Percentiles rank a stretch among this genome's conserved stretches.
These are phyloP conservation scores for Ditula angustiorana DNA, from an alignment of 2,888 invertebrate genomes.

Conservation along the genomic window DNA sequence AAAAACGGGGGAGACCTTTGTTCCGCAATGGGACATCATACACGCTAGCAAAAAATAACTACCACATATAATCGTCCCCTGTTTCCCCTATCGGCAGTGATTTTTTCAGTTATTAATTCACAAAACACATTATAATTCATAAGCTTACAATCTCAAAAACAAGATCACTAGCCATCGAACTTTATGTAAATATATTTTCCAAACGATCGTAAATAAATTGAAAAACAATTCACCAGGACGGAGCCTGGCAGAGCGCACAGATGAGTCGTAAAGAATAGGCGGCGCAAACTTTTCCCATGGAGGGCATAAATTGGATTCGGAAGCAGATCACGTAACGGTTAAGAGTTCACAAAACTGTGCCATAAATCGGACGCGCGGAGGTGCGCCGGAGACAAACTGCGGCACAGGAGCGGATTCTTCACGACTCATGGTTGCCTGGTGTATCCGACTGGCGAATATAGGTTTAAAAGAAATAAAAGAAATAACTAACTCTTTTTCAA, in stretches of 20 bases:
- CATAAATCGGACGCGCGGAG: conserved; percentile 84
- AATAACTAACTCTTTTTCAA: no score
- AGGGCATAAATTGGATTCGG: conserved; percentile 84
- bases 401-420: conserved; percentile 54
- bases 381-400: conserved; percentile 85
- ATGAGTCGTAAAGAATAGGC: conserved; percentile 82
- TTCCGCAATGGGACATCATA: no score
- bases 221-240: conserved; percentile 55
- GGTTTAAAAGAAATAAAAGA: no score
- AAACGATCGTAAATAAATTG: conserved; percentile 14
- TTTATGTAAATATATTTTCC: conserved; percentile 1
- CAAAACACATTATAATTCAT: background rate
- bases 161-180: background rate
- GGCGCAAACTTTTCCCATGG: conserved; percentile 79
- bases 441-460: conserved; percentile 7
- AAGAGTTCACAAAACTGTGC: conserved; percentile 85
- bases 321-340: conserved; percentile 85
- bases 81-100: background rate
- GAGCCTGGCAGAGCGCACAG: conserved; percentile 59
- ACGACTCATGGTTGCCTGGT: conserved; percentile 29
- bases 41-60: no score
- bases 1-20: no score
- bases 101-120: background rate
- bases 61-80: background rate
- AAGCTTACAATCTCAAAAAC: background rate